A percentile compares a stretch with the other conserved stretches of the same genome.
These are phyloP conservation scores for Trypoxylon attenuatum DNA, from an alignment of 2,888 invertebrate genomes.

Conservation along the genomic window DNA sequence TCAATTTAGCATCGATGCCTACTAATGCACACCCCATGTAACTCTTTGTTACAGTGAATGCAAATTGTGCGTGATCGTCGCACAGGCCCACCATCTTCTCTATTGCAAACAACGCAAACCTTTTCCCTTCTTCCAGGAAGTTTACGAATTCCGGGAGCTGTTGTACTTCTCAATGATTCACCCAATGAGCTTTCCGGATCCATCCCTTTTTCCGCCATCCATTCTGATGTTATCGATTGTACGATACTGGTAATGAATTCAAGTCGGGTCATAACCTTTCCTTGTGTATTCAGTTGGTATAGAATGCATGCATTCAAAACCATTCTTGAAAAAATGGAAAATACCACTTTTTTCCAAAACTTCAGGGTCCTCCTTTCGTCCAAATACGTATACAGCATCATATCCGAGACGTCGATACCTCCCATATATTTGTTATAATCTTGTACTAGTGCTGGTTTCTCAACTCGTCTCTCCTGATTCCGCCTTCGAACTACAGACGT, in stretches of 20 bases:
- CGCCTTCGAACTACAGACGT: conserved; percentile 35
- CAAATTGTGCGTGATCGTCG: conserved; percentile 31
- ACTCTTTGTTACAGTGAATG: conserved; percentile 19
- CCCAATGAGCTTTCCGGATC: conserved; percentile 21
- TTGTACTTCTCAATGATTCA: conserved; percentile 16
- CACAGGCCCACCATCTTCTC: conserved; percentile 23
- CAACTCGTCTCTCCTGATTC: conserved; percentile 19
- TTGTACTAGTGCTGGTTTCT: conserved; percentile 30
- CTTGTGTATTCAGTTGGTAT: conserved; percentile 36
- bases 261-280: conserved; percentile 47
- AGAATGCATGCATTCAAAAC: conserved; percentile 54
- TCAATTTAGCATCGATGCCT: conserved; percentile 21
- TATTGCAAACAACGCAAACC: conserved; percentile 27
- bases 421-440: conserved; percentile 51
- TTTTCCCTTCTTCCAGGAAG: conserved; percentile 39
- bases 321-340: conserved; percentile 54
- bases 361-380: conserved; percentile 54
- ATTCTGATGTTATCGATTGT: conserved; percentile 21
- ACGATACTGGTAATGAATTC: conserved; percentile 44
- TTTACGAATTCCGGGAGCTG: conserved; percentile 32
- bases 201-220: conserved; percentile 19
- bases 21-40: conserved; percentile 19
- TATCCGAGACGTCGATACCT: conserved; percentile 56
- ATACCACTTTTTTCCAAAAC: conserved; percentile 56
- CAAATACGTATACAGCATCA: conserved; percentile 54